These are phyloP conservation scores for Brachylomia viminalis DNA, from an alignment of 2,888 invertebrate genomes.

Conservation along the genomic window DNA sequence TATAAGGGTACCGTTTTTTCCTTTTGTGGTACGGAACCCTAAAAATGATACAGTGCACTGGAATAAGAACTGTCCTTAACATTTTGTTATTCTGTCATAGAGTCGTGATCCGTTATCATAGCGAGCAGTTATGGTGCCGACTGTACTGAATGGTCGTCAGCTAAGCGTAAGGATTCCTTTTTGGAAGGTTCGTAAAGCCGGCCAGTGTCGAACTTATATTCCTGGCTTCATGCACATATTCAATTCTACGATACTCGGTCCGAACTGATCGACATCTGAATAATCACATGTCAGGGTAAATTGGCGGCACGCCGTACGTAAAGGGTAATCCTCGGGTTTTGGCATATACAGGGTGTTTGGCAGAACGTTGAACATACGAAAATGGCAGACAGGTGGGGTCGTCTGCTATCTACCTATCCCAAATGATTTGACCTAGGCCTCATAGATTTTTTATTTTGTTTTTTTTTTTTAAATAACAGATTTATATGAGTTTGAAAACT, in stretches of 20 bases:
- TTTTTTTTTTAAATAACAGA: no score
- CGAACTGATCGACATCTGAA: conserved; percentile 69
- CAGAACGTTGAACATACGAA: no score
- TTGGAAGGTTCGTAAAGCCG: conserved; percentile 67
- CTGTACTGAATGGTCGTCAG: conserved; percentile 47
- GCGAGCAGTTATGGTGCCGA: conserved; percentile 34
- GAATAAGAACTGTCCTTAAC: conserved; percentile 6
- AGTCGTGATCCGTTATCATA: conserved; percentile 24
- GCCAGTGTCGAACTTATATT: conserved; percentile 69
- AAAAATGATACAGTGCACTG: background rate
- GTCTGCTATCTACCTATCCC: no score
- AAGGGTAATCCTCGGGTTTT: conserved; percentile 56
- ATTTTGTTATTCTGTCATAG: conserved; percentile 29
- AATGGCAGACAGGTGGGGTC: no score
- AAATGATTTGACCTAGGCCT: no score
- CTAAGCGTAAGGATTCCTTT: conserved; percentile 55
- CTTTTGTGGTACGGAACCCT: background rate
- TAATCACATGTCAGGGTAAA: conserved; percentile 69
- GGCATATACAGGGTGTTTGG: no score
- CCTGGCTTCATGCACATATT: conserved; percentile 68
- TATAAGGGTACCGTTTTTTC: background rate
- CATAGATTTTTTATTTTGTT: no score
- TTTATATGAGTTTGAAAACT: no score
- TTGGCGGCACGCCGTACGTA: conserved; percentile 58
- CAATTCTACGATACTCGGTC: conserved; percentile 64